These are phyloP conservation scores for Blastomussa wellsi DNA, from an alignment of 92 coral and sea anemone genomes.

Conservation along the genomic window DNA sequence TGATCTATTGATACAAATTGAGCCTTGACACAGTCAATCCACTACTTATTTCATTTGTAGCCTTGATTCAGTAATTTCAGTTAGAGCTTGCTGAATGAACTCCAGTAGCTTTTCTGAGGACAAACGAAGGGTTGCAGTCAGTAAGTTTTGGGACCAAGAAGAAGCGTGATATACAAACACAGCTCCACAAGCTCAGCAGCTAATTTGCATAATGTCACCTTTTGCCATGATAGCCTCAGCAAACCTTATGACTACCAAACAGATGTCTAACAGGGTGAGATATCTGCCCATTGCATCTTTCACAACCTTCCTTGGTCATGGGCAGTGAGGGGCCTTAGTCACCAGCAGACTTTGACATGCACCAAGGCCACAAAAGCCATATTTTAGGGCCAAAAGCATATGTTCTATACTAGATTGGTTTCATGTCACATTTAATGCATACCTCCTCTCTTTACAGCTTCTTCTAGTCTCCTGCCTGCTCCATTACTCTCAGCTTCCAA, in stretches of 20 bases:
- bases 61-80: conserved; percentile 88
- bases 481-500: conserved; percentile 90
- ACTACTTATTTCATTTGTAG: conserved; percentile 39
- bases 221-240: not conserved
- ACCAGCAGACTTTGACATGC: too few relatives aligned
- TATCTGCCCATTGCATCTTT: too few relatives aligned
- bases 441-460: conserved; percentile 62
- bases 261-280: too few relatives aligned
- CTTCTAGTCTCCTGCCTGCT: conserved; percentile 90
- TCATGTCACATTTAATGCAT: not conserved
- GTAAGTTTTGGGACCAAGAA: too few relatives aligned
- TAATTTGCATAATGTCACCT: not conserved
- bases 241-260: too few relatives aligned
- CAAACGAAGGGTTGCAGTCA: not conserved
- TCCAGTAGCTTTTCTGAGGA: conserved; percentile 75
- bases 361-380: not conserved
- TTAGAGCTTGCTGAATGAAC: conserved; percentile 86
- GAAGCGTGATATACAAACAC: too few relatives aligned
- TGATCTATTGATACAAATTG: not conserved
- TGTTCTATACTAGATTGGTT: not conserved
- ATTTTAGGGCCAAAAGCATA: not conserved
- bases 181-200: not conserved
- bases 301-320: not conserved
- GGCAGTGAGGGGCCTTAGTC: too few relatives aligned
- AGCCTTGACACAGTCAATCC: not conserved